Evolutionary conservation across 2,113 vertebrate genomes (phyloP).

Genomic region (Leucopsar rothschildi): DNA sequence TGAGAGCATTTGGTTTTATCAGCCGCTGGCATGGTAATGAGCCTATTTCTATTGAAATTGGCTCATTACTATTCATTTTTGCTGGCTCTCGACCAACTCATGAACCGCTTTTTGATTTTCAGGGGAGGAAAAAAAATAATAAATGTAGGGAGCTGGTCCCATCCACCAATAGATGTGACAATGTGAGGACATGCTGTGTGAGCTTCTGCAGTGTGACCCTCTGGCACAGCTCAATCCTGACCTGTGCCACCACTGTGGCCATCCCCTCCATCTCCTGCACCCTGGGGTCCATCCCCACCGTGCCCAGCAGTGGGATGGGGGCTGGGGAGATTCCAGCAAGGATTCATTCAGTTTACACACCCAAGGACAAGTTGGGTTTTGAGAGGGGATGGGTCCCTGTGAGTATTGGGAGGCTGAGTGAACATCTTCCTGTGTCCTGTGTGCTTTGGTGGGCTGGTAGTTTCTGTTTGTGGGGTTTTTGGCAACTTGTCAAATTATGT

Average conservation of each 20-base stretch:
- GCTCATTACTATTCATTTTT: slow-evolving; percentile 79
- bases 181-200: rapidly evolving
- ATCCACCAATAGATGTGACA: background rate
- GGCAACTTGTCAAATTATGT: background rate
- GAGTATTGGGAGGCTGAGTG: background rate
- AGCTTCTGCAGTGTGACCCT: background rate
- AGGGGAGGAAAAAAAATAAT: background rate
- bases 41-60: slow-evolving; percentile 78
- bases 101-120: slow-evolving; percentile 72
- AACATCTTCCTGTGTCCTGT: background rate
- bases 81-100: slow-evolving; percentile 74
- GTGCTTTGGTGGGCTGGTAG: background rate
- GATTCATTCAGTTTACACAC: rapidly evolving
- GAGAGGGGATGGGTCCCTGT: rapidly evolving
- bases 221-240: background rate
- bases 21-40: slow-evolving; percentile 75
- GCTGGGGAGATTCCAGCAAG: background rate
- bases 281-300: background rate
- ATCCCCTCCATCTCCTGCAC: background rate
- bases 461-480: background rate
- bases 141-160: slow-evolving; percentile 41
- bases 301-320: background rate
- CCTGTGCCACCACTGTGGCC: rapidly evolving
- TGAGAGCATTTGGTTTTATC: slow-evolving; percentile 79
- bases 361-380: background rate